Evolutionary conservation across 2,888 invertebrate genomes (phyloP).

Genomic region (Noctua comes): DNA sequence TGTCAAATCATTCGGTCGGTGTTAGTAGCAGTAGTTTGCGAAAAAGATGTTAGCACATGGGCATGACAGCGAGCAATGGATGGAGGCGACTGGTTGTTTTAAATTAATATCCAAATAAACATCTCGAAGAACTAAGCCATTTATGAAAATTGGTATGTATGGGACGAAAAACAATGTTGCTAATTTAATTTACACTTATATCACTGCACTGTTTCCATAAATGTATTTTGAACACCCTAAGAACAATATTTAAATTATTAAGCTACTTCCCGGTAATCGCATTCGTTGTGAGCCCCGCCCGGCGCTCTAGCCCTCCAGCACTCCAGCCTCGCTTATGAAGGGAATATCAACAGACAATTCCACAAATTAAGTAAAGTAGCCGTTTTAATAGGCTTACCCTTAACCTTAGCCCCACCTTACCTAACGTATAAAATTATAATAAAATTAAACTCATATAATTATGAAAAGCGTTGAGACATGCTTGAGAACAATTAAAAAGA

Average conservation of each 20-base stretch:
- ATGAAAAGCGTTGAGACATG: slow-evolving; percentile 27
- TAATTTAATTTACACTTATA: background rate
- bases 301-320: background rate
- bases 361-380: slow-evolving; percentile 53
- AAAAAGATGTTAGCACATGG: background rate
- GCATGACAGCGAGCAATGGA: background rate
- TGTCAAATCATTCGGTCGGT: background rate
- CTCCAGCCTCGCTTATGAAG: slow-evolving; percentile 24
- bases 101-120: background rate
- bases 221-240: slow-evolving; percentile 10
- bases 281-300: background rate
- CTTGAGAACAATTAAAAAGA: slow-evolving; percentile 42
- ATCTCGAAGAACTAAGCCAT: background rate
- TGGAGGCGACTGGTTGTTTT: background rate
- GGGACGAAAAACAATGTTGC: background rate
- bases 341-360: slow-evolving; percentile 55
- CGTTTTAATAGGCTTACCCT: slow-evolving; percentile 40
- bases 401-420: slow-evolving; percentile 22
- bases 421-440: slow-evolving; percentile 40
- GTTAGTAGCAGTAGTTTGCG: background rate
- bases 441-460: slow-evolving; percentile 50
- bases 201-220: background rate
- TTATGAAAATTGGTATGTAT: too few species aligned
- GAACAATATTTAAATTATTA: slow-evolving; percentile 36
- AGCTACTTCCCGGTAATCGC: slow-evolving; percentile 32